These are phyloP conservation scores for Hydrocynus forskahlii DNA, from an alignment of 2,797 vertebrate species.

Conservation along the genomic window DNA sequence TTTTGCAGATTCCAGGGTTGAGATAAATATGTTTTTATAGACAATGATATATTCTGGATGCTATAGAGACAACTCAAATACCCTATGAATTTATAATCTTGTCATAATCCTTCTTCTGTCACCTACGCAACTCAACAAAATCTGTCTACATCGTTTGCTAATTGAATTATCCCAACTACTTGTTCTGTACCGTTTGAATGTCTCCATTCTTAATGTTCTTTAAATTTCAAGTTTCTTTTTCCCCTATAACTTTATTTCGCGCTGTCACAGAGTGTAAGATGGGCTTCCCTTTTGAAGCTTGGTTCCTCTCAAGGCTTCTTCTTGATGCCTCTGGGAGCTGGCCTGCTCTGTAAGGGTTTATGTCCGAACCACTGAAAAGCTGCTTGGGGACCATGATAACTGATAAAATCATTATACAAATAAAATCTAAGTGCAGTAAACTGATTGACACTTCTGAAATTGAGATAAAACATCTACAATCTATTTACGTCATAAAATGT, in stretches of 20 bases:
- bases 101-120: too few relatives aligned
- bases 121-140: not conserved
- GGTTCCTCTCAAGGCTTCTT: conserved; percentile 12
- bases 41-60: not conserved
- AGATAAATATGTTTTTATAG: not conserved
- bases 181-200: not conserved
- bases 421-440: not conserved
- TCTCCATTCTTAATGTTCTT: not conserved
- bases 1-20: too few relatives aligned
- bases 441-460: not conserved
- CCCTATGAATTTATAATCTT: not conserved
- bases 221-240: not conserved
- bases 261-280: not conserved
- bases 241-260: not conserved
- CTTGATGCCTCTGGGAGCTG: not conserved
- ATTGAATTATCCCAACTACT: not conserved
- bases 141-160: not conserved
- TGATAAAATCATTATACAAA: not conserved
- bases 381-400: not conserved
- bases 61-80: not conserved
- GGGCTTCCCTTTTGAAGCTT: not conserved
- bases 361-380: not conserved
- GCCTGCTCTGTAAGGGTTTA: not conserved
- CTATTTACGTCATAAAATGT: not conserved
- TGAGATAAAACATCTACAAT: not conserved